Conservation (phyloP, 1,140 invertebrate species). For the Dendroctonus valens region DNA sequence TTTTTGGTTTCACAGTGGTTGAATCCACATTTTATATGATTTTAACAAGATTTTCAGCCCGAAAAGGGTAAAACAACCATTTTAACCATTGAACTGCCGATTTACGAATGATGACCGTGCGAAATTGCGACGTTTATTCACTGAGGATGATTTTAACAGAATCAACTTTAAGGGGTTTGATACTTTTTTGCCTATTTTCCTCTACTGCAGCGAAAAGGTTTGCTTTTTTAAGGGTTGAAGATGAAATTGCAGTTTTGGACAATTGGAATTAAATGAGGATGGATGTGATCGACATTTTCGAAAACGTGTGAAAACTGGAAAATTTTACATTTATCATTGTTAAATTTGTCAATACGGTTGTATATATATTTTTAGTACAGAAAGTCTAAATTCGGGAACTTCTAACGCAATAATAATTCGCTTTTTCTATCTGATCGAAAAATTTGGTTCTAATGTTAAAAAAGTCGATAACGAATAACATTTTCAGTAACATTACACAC, state of each 20-base stretch:
- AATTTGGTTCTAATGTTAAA: neutral
- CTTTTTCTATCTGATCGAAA: no score
- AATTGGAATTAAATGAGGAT: constrained; percentile 13
- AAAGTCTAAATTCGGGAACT: no score
- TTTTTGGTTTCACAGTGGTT: constrained; percentile 40
- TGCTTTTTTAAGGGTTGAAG: constrained; percentile 7
- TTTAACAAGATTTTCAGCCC: constrained; percentile 41
- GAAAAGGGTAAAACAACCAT: constrained; percentile 37
- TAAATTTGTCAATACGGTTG: no score
- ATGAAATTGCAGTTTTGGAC: constrained; percentile 18
- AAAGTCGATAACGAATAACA: neutral
- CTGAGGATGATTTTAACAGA: constrained; percentile 16
- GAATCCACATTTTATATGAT: constrained; percentile 41
- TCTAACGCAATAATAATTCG: no score
- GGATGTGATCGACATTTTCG: no score
- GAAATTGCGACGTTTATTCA: constrained; percentile 34
- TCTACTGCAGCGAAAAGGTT: constrained; percentile 20
- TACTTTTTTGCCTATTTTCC: constrained; percentile 16
- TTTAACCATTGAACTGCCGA: constrained; percentile 37
- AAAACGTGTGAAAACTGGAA: no score
- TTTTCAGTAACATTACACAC: constrained; percentile 1
- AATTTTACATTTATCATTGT: no score
- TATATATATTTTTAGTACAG: no score
- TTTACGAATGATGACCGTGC: constrained; percentile 37
- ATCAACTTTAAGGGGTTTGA: constrained; percentile 22